Evolutionary conservation across 2,888 invertebrate genomes (phyloP).

Genomic region (Tachina lurida): DNA sequence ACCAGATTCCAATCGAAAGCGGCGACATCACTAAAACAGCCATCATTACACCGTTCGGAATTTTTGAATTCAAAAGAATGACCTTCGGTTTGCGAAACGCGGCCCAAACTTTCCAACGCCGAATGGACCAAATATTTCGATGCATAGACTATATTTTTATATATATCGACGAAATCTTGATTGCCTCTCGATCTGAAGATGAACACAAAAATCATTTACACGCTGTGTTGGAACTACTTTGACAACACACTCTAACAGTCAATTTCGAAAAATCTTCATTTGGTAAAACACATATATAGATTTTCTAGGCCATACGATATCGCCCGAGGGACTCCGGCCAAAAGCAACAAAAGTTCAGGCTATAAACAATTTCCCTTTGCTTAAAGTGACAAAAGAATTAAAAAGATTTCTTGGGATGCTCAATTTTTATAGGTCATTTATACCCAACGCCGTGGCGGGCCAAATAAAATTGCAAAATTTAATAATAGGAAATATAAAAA

Average conservation of each 20-base stretch:
- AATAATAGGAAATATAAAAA: slow-evolving; percentile 61
- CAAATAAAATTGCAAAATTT: slow-evolving; percentile 51
- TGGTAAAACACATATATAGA: slow-evolving; percentile 26
- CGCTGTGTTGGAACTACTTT: slow-evolving; percentile 70
- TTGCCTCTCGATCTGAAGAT: slow-evolving; percentile 2
- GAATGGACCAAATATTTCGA: no score
- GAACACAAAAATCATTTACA: slow-evolving; percentile 72
- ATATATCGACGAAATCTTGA: slow-evolving; percentile 60
- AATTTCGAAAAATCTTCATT: slow-evolving; percentile 61
- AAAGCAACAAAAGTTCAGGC: slow-evolving; percentile 48
- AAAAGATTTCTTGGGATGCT: slow-evolving; percentile 71
- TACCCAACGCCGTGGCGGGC: slow-evolving; percentile 52
- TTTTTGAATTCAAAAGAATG: slow-evolving; percentile 77
- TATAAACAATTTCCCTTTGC: slow-evolving; percentile 44
- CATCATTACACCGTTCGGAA: slow-evolving; percentile 78
- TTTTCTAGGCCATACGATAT: slow-evolving; percentile 59
- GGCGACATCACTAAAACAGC: slow-evolving; percentile 9
- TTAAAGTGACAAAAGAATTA: slow-evolving; percentile 55
- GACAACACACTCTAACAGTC: slow-evolving; percentile 33
- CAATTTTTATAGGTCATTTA: slow-evolving; percentile 71
- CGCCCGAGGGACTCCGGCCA: slow-evolving; percentile 58
- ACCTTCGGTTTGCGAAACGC: slow-evolving; percentile 79
- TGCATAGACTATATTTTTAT: slow-evolving; percentile 71
- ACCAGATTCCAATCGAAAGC: slow-evolving; percentile 76
- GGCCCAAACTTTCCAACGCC: slow-evolving; percentile 76